These are phyloP conservation scores for Oxyruncus cristatus DNA, from an alignment of 2,113 vertebrate species.

Conservation along the genomic window DNA sequence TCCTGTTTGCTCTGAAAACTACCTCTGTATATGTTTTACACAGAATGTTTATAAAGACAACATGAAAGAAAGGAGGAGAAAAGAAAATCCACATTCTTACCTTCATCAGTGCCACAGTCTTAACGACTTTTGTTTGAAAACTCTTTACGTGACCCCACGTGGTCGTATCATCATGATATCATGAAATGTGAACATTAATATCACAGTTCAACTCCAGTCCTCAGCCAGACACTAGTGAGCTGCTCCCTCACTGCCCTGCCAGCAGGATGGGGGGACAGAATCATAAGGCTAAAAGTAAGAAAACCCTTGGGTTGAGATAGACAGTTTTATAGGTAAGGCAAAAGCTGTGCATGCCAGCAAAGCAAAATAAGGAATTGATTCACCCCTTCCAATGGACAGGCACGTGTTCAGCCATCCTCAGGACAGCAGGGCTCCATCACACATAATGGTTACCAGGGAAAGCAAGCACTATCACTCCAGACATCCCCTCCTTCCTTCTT, in stretches of 20 bases:
- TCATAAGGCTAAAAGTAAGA: neutral
- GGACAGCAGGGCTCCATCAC: neutral
- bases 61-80: neutral
- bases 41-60: neutral
- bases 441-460: neutral
- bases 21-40: neutral
- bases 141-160: neutral
- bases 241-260: rapidly evolving
- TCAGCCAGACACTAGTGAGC: neutral
- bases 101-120: neutral
- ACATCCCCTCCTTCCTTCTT: neutral
- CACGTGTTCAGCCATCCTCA: neutral
- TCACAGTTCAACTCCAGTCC: neutral
- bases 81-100: neutral
- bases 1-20: neutral
- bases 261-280: neutral
- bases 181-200: neutral
- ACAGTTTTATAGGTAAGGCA: neutral
- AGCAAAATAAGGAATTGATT: neutral
- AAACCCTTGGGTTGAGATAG: neutral
- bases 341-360: neutral
- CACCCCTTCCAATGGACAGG: neutral
- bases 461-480: neutral
- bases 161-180: neutral
- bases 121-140: neutral